Evolutionary conservation across 92 coral and sea anemone genomes (phyloP), one percentile per base, ranked within the genome.

Genomic region (Zoanthus gigantus): DNA sequence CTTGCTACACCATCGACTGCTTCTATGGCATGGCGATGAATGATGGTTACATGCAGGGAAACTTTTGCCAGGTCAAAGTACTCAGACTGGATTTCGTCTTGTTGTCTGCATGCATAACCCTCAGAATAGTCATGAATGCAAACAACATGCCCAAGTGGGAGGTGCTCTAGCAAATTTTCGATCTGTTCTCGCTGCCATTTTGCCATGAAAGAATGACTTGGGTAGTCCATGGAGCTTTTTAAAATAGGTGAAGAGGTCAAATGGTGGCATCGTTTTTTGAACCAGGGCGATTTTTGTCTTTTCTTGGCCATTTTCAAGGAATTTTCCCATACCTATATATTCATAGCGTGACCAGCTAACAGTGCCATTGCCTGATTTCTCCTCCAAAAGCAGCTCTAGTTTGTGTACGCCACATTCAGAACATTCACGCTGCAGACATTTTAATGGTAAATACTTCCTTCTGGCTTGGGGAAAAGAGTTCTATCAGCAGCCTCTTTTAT

Each of bases 381-480:
- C 76, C 46, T 72, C 79, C 32, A 61, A 57, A 74, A 74, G 79
- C 58, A 74, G 79, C 79, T 74, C 60, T 74, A 45, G 79, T 6
- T 46, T 74, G 31, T 74, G 58, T 47, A 74, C 65, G 18, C 66
- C 80, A 23, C 42, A 76, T 28, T 76, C 44, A 50, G 63, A 48
- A 76, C 80, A 76, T 18, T 76, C 65, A 44, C 45, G 63, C 53
- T 48, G 80, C 65, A 53, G 42, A 18, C 65, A 76, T 37, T 76
- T 76, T 16, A 74, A n/a, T 74, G 79, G 60, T 74, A 74, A 44
- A 44, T 45, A 16, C 77, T 83, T 47, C 66, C 50, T 7, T 89
- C 85, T 18, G 29, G 50, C n/a, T 89, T 89, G 0, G 92, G 89
- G 81, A 89, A 89, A n/a, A 86, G 90, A 15, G 90, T 80, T 86